phyloP scores from a whole-genome alignment of 2,888 invertebrate species.

The Orthosia gothica region DNA sequence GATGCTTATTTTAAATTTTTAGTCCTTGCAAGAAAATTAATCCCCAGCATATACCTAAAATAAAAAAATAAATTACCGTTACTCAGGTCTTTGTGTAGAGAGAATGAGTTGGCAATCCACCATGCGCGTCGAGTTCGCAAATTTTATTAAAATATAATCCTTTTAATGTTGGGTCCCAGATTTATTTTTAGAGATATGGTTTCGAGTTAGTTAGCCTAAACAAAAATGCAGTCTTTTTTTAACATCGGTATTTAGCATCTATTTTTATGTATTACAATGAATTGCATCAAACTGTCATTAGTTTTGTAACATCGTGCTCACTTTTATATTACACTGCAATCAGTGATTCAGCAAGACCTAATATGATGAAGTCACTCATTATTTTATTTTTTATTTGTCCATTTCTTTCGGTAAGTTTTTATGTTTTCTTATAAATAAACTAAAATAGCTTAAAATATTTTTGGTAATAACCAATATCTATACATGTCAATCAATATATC shows the following conservation, averaged over 20 bases:
- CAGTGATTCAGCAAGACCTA: background rate
- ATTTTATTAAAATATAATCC: background rate
- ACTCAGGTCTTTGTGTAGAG: background rate
- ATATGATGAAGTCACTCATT: constrained; percentile 3
- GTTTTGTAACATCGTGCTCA: background rate
- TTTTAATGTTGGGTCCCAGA: background rate
- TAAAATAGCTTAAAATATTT: background rate
- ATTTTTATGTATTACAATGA: background rate
- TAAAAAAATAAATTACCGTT: too few relatives aligned
- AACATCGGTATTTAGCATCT: background rate
- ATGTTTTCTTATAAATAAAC: background rate
- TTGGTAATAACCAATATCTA: background rate
- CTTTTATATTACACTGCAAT: background rate
- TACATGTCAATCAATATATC: too few relatives aligned
- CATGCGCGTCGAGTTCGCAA: too few relatives aligned
- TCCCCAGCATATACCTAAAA: too few relatives aligned
- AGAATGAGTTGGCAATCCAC: background rate
- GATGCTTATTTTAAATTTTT: too few relatives aligned
- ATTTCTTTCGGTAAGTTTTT: constrained; percentile 28
- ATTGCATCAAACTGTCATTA: background rate
- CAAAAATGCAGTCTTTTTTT: constrained; percentile 2
- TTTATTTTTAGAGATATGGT: background rate
- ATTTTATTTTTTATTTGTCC: constrained; percentile 1
- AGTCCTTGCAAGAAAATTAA: too few relatives aligned
- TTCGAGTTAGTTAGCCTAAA: constrained; percentile 2